Evolutionary conservation across 2,888 invertebrate genomes (phyloP).

Genomic region (Prostheceraeus crozeri): DNA sequence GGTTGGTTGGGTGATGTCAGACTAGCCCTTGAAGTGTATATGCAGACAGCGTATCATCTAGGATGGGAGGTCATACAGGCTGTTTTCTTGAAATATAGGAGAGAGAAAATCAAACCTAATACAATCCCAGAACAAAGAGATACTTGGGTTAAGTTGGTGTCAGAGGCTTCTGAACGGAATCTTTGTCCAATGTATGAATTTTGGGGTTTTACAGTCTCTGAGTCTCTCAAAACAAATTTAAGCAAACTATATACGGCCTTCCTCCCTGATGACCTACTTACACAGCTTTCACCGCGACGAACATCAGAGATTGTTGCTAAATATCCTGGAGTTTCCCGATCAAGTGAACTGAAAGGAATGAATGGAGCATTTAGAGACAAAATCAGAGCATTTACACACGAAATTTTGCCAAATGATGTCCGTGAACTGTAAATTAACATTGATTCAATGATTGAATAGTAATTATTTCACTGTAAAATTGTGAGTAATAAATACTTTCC

Average conservation of each 20-base stretch:
- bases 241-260: constrained; percentile 19
- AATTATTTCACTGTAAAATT: too few species aligned
- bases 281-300: background rate
- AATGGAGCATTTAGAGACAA: too few species aligned
- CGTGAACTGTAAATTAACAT: too few species aligned
- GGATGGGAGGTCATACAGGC: constrained; percentile 43
- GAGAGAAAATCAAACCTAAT: constrained; percentile 29
- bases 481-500: too few species aligned
- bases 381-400: too few species aligned
- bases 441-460: too few species aligned
- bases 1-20: constrained; percentile 41
- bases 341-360: background rate
- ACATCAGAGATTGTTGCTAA: background rate
- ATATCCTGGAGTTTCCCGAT: too few species aligned
- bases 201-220: constrained; percentile 43
- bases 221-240: background rate
- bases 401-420: constrained; percentile 15
- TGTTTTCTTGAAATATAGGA: constrained; percentile 41
- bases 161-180: constrained; percentile 40
- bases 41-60: constrained; percentile 42
- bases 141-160: constrained; percentile 42
- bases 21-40: constrained; percentile 42
- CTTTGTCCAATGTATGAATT: constrained; percentile 42
- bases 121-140: constrained; percentile 42
- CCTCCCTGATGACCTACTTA: constrained; percentile 25